phyloP scores from a whole-genome alignment of 2,888 invertebrate species.

The Ochropleura leucogaster region DNA sequence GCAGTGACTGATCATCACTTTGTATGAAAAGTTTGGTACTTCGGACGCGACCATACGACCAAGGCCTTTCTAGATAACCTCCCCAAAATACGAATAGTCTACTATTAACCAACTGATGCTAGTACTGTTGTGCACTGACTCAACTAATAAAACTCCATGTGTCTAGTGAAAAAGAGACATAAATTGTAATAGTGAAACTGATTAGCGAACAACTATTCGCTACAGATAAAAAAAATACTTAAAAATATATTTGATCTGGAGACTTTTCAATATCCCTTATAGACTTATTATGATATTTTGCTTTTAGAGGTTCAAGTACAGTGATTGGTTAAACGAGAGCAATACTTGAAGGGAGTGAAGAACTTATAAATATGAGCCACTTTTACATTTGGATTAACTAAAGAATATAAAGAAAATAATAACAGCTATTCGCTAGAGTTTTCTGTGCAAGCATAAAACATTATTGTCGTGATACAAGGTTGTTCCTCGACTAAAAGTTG shows the following conservation, averaged over 20 bases:
- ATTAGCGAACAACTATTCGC: background rate
- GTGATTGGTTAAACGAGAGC: too few relatives aligned
- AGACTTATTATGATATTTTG: background rate
- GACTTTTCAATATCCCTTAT: background rate
- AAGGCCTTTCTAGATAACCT: background rate
- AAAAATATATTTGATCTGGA: too few relatives aligned
- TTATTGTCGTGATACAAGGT: too few relatives aligned
- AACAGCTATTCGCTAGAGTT: too few relatives aligned
- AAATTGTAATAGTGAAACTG: background rate
- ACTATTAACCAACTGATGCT: background rate
- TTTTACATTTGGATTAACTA: too few relatives aligned
- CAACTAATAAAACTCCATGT: background rate
- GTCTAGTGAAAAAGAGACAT: background rate
- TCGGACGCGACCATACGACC: background rate
- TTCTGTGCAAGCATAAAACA: too few relatives aligned
- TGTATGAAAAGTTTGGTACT: background rate
- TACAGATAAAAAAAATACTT: too few relatives aligned
- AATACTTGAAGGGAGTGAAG: too few relatives aligned
- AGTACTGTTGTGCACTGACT: conserved; percentile 1
- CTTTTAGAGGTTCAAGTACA: too few relatives aligned
- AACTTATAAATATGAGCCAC: too few relatives aligned
- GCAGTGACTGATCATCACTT: background rate
- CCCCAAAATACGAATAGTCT: background rate
- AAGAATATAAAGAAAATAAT: too few relatives aligned
- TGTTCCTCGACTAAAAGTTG: too few relatives aligned